Evolutionary conservation across 2,113 vertebrate genomes (phyloP).

Genomic region (Notiomystis cincta): DNA sequence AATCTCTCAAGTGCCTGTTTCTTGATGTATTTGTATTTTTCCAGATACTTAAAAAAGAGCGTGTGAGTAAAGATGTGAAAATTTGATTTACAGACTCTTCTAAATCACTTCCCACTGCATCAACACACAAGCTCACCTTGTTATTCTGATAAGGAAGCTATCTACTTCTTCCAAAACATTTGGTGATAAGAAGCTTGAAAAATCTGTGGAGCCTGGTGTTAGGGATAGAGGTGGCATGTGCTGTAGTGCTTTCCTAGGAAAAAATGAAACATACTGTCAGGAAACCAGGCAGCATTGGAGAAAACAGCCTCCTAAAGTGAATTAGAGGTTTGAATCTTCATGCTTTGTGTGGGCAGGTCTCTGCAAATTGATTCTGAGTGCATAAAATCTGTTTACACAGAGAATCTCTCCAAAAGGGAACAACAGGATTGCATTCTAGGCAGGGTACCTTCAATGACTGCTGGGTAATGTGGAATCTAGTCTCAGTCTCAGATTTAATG

Average conservation of each 20-base stretch:
- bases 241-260: conserved; percentile 87
- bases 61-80: background rate
- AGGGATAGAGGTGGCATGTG: conserved; percentile 96
- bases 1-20: background rate
- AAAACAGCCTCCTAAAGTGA: background rate
- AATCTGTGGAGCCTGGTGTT: conserved; percentile 85
- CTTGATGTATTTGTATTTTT: background rate
- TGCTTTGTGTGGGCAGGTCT: background rate
- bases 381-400: background rate
- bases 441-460: background rate
- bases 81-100: conserved; percentile 35
- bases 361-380: background rate
- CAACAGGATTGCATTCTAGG: background rate
- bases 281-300: background rate
- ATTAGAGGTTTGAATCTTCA: background rate
- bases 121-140: conserved; percentile 69
- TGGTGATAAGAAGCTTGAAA: conserved; percentile 91
- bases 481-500: background rate
- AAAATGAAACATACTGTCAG: background rate
- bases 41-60: background rate
- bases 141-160: conserved; percentile 93
- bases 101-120: background rate
- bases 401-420: background rate
- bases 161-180: conserved; percentile 96
- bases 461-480: background rate